Percentiles rank a stretch among this genome's conserved stretches.
phyloP scores from a whole-genome alignment of 2,888 invertebrate species.

The Entomobrya multifasciata region DNA sequence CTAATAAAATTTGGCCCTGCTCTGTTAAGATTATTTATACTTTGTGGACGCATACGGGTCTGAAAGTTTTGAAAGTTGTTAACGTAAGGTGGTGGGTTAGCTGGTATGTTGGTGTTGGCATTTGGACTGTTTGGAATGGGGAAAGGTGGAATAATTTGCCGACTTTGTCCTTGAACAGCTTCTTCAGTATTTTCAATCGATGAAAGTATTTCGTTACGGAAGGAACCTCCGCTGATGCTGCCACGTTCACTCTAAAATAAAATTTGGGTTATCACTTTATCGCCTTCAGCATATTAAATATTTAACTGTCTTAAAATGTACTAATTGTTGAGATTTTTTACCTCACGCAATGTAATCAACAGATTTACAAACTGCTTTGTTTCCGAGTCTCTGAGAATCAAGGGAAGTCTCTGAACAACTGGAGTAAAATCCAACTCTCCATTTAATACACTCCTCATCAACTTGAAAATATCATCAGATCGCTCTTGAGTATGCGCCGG shows the following conservation, averaged over 20 bases:
- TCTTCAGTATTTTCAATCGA: conserved; percentile 6
- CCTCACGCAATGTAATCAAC: conserved; percentile 76
- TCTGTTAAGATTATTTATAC: neutral
- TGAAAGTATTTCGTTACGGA: conserved; percentile 15
- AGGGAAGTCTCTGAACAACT: conserved; percentile 76
- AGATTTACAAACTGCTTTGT: conserved; percentile 77
- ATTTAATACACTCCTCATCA: conserved; percentile 78
- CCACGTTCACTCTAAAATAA: conserved; percentile 54
- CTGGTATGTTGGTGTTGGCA: neutral
- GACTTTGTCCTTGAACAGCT: neutral
- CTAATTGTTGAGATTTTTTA: conserved; percentile 26
- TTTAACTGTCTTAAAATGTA: neutral
- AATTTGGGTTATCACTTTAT: neutral
- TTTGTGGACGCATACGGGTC: neutral
- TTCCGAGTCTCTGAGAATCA: conserved; percentile 76
- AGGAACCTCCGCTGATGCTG: conserved; percentile 26
- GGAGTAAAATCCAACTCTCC: conserved; percentile 78
- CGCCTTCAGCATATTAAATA: no score
- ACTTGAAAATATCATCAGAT: conserved; percentile 76
- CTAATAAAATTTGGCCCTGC: no score
- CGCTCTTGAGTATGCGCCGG: conserved; percentile 76
- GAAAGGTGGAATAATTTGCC: neutral
- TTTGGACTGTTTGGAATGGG: neutral
- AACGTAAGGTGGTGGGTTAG: neutral
- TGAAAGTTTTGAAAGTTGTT: conserved; percentile 6